Evolutionary conservation across 2,797 vertebrate species (phyloP).

Genomic region (Brotula barbata): DNA sequence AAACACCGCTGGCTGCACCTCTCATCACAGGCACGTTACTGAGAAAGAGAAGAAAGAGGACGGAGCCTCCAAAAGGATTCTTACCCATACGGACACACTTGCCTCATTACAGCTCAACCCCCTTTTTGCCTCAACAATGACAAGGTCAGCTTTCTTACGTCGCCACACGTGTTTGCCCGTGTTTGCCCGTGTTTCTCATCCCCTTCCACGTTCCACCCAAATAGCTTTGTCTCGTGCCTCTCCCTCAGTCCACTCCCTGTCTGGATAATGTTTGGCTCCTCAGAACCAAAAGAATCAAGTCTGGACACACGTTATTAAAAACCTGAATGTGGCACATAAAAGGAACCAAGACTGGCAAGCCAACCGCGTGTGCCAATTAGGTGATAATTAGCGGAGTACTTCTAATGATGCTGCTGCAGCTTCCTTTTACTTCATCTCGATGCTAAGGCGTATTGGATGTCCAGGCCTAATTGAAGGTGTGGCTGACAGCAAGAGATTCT

Average conservation of each 20-base stretch:
- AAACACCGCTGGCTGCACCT: slow-evolving; percentile 40
- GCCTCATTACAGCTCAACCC: slow-evolving; percentile 87
- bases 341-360: slow-evolving; percentile 54
- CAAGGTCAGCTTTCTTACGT: slow-evolving; percentile 65
- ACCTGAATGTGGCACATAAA: slow-evolving; percentile 75
- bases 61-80: slow-evolving; percentile 70
- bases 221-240: slow-evolving; percentile 82
- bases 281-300: slow-evolving; percentile 69
- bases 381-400: slow-evolving; percentile 86
- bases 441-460: slow-evolving; percentile 62
- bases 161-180: slow-evolving; percentile 54
- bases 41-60: slow-evolving; percentile 57
- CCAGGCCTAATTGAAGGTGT: slow-evolving; percentile 85
- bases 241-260: slow-evolving; percentile 78
- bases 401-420: slow-evolving; percentile 84
- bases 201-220: slow-evolving; percentile 62
- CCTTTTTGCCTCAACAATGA: slow-evolving; percentile 67
- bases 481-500: slow-evolving; percentile 82
- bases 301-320: slow-evolving; percentile 66
- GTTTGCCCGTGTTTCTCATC: slow-evolving; percentile 49
- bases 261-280: slow-evolving; percentile 81
- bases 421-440: slow-evolving; percentile 85
- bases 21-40: slow-evolving; percentile 48
- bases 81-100: slow-evolving; percentile 44
- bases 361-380: slow-evolving; percentile 83